Evolutionary conservation across 2,888 invertebrate species (phyloP).

Genomic region (Pheosia tremula): DNA sequence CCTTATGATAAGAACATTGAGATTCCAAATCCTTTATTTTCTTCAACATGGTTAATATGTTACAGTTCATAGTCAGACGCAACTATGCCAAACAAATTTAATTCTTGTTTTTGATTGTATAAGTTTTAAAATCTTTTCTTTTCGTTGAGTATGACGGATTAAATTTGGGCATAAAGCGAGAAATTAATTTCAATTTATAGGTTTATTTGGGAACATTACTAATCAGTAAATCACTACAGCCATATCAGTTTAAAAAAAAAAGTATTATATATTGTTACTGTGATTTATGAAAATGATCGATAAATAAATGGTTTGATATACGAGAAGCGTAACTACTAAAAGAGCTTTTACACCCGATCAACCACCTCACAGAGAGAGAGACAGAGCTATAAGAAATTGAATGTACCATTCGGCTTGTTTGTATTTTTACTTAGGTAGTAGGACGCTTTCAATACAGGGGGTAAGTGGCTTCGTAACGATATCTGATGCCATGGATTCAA

Average conservation of each 20-base stretch:
- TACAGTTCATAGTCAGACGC: background rate
- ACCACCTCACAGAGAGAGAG: too few species aligned
- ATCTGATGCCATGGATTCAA: too few species aligned
- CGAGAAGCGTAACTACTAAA: background rate
- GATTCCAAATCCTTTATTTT: background rate
- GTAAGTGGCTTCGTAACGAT: too few species aligned
- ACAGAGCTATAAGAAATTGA: too few species aligned
- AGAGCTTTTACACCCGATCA: background rate
- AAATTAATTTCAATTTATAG: constrained; percentile 61
- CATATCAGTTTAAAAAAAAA: constrained; percentile 25
- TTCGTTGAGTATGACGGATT: background rate
- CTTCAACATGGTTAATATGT: background rate
- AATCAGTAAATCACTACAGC: constrained; percentile 27
- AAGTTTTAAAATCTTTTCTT: background rate
- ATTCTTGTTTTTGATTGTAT: background rate
- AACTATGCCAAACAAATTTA: background rate
- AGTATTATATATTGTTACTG: constrained; percentile 20
- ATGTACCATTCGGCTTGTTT: too few species aligned
- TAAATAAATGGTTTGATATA: constrained; percentile 16
- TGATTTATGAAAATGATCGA: constrained; percentile 22
- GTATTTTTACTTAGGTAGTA: too few species aligned
- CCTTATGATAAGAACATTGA: background rate
- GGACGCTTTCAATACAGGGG: too few species aligned
- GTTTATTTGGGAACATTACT: constrained; percentile 37
- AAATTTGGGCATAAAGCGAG: constrained; percentile 12